A percentile compares a stretch with the other conserved stretches of the same genome.
Evolutionary conservation across 2,797 vertebrate genomes (phyloP).

Genomic region (Molossus alvarezi): DNA sequence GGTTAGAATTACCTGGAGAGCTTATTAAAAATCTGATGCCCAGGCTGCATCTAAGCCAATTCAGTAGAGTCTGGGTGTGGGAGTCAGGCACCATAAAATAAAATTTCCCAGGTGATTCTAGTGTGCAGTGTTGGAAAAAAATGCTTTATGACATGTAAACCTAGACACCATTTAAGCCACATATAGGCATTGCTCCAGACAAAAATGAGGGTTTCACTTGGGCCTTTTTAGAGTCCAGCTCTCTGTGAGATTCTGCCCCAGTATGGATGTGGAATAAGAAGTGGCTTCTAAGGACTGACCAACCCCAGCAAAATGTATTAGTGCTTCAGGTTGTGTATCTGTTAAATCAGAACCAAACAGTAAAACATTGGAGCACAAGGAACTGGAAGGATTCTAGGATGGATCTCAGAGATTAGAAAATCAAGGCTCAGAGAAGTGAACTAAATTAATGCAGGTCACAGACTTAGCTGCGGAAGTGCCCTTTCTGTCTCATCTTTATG

Average conservation of each 20-base stretch:
- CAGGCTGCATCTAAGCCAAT: not conserved
- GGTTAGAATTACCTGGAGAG: conserved; percentile 42
- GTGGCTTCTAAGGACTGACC: conserved; percentile 4
- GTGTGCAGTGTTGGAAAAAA: not conserved
- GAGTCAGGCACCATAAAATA: conserved; percentile 15
- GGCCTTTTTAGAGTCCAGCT: not conserved
- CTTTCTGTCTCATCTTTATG: conserved; percentile 20
- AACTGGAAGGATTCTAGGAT: conserved; percentile 50
- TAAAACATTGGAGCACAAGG: not conserved
- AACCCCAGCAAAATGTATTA: conserved; percentile 24
- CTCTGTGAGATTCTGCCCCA: not conserved
- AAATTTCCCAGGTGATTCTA: conserved; percentile 25
- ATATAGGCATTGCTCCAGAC: not conserved
- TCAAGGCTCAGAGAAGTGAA: not conserved
- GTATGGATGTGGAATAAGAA: not conserved
- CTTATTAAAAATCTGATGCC: not conserved
- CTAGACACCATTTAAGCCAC: not conserved
- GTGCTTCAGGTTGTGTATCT: not conserved
- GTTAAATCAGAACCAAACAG: conserved; percentile 11
- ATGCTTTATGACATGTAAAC: not conserved
- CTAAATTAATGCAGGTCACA: conserved; percentile 18
- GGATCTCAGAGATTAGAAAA: conserved; percentile 36
- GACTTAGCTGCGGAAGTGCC: not conserved
- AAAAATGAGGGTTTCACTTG: conserved; percentile 4
- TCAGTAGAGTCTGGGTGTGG: not conserved